Evolutionary conservation across 1,140 invertebrate species (phyloP), one percentile per base, ranked within the genome.

Genomic region (Asbolus verrucosus): DNA sequence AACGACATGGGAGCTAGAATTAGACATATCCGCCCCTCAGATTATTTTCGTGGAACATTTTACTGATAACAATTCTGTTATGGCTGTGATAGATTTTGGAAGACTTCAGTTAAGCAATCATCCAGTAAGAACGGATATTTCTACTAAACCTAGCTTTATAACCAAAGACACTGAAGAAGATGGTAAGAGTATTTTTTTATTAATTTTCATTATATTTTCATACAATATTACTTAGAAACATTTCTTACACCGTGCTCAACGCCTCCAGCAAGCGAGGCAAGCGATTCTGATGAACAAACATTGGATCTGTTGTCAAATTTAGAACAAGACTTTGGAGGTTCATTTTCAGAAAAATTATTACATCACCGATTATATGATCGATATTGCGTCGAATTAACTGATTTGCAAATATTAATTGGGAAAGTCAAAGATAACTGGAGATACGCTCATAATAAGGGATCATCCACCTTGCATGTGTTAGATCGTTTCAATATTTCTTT

Each of bases 241-340:
- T 98, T 94, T 81, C 87, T 94, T 79, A 98, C 96, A 2, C 96
- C 95, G 6, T 94, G 94, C 77, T 96, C 94, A 1, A 96, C 95
- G 9, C 95, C 95, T 4, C 92, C 92, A n/a, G 90, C 88, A 8
- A 92, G 90, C 76, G 86, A 91, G 74, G 87, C 86, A 39, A 90
- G 88, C 76, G 84, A 85, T 16, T 85, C 85, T 0, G 80, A 85
- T 0, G 82, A 83, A 14, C 61, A 61, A 19, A 73, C 73, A 9
- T 24, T 71, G 6, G 70, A 71, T 4, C 14, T 69, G 24, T 39
- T 60, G 8, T 13, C 36, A 5, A 36, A 63, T 21, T 72, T 14
- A 13, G 66, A 71, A 15, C 36, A 67, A 38, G 68, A 79, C 11
- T 71, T 78, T 14, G 80, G 77, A 66, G 79, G 73, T 1, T 54